Conservation (phyloP, 2,888 invertebrate species). For the Biston stratarius region DNA sequence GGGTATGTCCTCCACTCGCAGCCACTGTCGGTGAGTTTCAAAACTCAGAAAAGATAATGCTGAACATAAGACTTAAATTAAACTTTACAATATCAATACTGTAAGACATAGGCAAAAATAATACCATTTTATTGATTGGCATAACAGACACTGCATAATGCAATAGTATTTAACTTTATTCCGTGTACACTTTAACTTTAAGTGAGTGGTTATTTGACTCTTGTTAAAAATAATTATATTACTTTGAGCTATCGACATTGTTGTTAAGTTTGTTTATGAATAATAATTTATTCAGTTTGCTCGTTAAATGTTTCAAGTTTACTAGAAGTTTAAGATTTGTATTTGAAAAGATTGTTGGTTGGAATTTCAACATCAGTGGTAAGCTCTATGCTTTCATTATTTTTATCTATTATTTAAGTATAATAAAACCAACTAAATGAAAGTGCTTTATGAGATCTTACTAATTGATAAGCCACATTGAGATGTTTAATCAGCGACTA, state of each 20-base stretch:
- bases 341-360: constrained; percentile 83
- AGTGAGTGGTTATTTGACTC: constrained; percentile 76
- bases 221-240: constrained; percentile 84
- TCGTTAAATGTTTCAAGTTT: constrained; percentile 87
- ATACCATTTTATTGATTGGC: constrained; percentile 75
- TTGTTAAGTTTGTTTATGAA: constrained; percentile 87
- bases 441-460: constrained; percentile 86
- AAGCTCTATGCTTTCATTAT: constrained; percentile 83
- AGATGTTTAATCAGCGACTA: constrained; percentile 86
- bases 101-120: constrained; percentile 78
- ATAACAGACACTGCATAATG: constrained; percentile 64
- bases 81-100: constrained; percentile 83
- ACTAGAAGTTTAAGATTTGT: constrained; percentile 84
- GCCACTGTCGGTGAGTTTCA: constrained; percentile 84
- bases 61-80: constrained; percentile 68
- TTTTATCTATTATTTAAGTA: constrained; percentile 85
- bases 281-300: constrained; percentile 87
- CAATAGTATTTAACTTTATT: constrained; percentile 67
- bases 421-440: constrained; percentile 81
- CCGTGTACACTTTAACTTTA: constrained; percentile 66
- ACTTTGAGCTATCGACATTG: constrained; percentile 86
- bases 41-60: constrained; percentile 86
- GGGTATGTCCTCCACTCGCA: constrained; percentile 82
- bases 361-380: constrained; percentile 80
- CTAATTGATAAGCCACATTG: constrained; percentile 84